Percentiles rank a stretch among this genome's conserved stretches.
Conservation (phyloP, 2,888 invertebrate species). For the Epistrophe grossulariae region DNA sequence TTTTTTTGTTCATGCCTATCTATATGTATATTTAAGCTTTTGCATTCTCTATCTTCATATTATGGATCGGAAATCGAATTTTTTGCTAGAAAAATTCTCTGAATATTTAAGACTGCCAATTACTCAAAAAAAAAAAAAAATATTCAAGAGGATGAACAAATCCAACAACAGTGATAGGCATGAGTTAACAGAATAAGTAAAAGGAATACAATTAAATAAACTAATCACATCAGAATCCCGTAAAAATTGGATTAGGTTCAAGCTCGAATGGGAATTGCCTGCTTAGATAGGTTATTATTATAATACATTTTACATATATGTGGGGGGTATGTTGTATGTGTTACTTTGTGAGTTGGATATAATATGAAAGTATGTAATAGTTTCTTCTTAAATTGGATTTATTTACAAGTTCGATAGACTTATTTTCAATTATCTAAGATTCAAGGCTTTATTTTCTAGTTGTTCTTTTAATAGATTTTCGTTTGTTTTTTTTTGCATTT, state of each 20-base stretch:
- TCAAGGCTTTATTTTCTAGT: too few relatives aligned
- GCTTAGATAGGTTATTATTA: conserved; percentile 4
- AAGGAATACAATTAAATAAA: conserved; percentile 4
- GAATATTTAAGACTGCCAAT: conserved; percentile 1
- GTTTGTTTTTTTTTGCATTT: too few relatives aligned
- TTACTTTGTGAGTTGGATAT: neutral
- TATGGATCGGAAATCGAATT: neutral
- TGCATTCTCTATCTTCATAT: neutral
- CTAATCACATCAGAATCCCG: conserved; percentile 11
- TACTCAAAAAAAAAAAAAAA: neutral
- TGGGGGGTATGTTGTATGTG: neutral
- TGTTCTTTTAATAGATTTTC: too few relatives aligned
- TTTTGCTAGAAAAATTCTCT: neutral
- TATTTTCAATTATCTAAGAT: neutral
- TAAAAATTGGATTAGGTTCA: conserved; percentile 12
- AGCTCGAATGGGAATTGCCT: conserved; percentile 23
- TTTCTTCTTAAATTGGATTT: conserved; percentile 1
- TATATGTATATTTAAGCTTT: neutral
- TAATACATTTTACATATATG: neutral
- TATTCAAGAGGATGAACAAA: neutral
- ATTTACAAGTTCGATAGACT: neutral
- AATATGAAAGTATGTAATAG: neutral
- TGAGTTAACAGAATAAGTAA: neutral
- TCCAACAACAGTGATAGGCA: neutral
- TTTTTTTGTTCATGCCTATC: neutral